Conservation (phyloP, 2,888 invertebrate species). For the Malthinus seriepunctatus region DNA sequence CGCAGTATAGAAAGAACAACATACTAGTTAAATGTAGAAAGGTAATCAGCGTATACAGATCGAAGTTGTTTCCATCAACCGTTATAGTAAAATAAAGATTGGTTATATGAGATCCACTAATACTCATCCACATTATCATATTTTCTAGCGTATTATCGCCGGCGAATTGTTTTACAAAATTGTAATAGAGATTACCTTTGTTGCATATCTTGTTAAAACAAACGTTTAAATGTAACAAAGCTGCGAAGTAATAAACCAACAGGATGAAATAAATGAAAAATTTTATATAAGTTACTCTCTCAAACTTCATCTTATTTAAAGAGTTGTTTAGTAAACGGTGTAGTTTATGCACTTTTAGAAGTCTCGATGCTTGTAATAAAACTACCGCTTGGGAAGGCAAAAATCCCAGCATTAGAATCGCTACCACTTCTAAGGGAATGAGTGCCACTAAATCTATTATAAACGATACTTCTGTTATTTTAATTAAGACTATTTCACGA, state of each 20-base stretch:
- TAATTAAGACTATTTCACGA: conserved; percentile 19
- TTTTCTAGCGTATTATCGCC: background rate
- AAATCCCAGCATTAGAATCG: conserved; percentile 13
- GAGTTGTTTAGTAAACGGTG: conserved; percentile 10
- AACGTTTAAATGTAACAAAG: background rate
- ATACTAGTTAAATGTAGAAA: conserved; percentile 4
- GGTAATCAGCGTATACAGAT: background rate
- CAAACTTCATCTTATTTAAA: background rate
- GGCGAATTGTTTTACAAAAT: background rate
- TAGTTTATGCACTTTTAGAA: conserved; percentile 34
- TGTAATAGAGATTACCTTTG: background rate
- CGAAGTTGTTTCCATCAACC: background rate
- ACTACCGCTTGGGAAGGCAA: conserved; percentile 9
- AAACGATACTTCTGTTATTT: conserved; percentile 22
- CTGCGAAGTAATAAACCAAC: conserved; percentile 6
- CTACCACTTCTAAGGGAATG: conserved; percentile 30
- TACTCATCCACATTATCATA: background rate
- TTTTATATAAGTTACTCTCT: conserved; percentile 5
- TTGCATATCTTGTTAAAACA: conserved; percentile 11
- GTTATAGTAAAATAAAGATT: background rate
- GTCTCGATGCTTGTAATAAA: conserved; percentile 27
- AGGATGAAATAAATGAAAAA: background rate
- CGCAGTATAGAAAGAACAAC: conserved; percentile 12
- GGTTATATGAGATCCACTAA: background rate
- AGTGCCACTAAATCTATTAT: conserved; percentile 30